Base-by-base conservation (phyloP, 1,140 invertebrate species). In the Cotesia glomerata region DNA sequence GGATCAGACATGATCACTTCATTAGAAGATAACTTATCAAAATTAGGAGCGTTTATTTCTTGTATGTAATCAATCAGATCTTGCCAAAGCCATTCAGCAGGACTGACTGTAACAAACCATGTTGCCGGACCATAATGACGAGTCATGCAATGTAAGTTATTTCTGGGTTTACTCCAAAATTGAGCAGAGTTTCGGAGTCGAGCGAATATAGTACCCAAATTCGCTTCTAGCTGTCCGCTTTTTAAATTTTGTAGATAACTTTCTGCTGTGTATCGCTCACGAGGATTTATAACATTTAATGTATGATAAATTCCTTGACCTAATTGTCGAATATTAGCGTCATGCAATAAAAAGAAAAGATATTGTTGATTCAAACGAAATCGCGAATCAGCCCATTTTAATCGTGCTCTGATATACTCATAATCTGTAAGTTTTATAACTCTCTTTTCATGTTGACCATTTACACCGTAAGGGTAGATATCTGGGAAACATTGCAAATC, bases 21-120 rank as follows among this genome's bases (percentile, higher is more conserved):
- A 56, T 9, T 64, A 0, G 8, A 9, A 5, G 73, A 51, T 8
- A 26, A 36, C n/a, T 73, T 76, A 59, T 75, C 64, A 51, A 73
- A 74, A 64, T 69, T 45, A 7, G 56, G 58, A 4, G 61, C 64
- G 69, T 82, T 82, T 3, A 83, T 72, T 72, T 77, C 39, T n/a
- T 56, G 62, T 34, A 84, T 14, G 74, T 82, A 81, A 45, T 80
- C 62, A 52, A 69, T 71, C 69, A 84, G 76, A 73, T 82, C 79
- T 7, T 74, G 58, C 80, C 79, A 82, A 51, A 79, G 62, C 75
- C 76, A 84, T 78, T 85, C 82, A 52, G 67, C 75, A 14, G 82
- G 81, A 77, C 82, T 85, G 2, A 84, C 68, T 7, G 81, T 52
- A 26, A 26, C 26, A 26, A 26, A 26, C 26, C 26, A 26, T 26